Base-by-base conservation (phyloP, 2,797 vertebrate species). In the Eidolon dupreanum region DNA sequence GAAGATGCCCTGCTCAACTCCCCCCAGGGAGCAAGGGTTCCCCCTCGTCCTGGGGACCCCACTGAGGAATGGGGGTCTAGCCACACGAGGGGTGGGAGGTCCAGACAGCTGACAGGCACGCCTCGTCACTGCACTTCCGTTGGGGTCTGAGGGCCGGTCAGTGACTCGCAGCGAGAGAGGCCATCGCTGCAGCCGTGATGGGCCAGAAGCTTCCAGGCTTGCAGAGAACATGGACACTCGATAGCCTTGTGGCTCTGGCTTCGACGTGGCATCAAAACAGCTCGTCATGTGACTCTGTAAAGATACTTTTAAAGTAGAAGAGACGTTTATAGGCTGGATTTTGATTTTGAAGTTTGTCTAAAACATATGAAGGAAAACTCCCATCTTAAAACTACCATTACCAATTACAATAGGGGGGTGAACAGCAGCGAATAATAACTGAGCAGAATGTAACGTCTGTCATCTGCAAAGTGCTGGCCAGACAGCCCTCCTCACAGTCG, bases 71-170 rank as follows among this genome's bases (percentile, higher is more conserved):
- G 9, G 15, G 61, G 13, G 7, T 71, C 81, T 49, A 1, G 7
- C n/a, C 82, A 6, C 57, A 1, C 0, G 3, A 61, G 24, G 10
- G 26, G 19, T 9, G 28, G 15, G 22, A 3, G 55, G 1, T n/a
- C 8, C 8, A 6, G 46, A 24, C 84, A 13, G 26, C 36, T 24
- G 53, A 51, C 10, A 46, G 1, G 16, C 2, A 19, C 16, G 51
- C 31, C n/a, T n/a, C 49, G 1, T 38, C 10, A 0, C 0, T 0
- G 22, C 5, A 1, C 53, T 82, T 36, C 53, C 68, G 0, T 33
- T 10, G 15, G 31, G 36, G 36, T n/a, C 61, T 65, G 38, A 79
- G n/a, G 22, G 38, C 0, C 6, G 26, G 15, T 83, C 55, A 2
- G 8, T 51, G 65, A 19, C 22, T 5, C 9, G 12, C 22, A 31